Evolutionary conservation across 2,888 invertebrate genomes (phyloP).

Genomic region (Chamaedrilus cognettii): DNA sequence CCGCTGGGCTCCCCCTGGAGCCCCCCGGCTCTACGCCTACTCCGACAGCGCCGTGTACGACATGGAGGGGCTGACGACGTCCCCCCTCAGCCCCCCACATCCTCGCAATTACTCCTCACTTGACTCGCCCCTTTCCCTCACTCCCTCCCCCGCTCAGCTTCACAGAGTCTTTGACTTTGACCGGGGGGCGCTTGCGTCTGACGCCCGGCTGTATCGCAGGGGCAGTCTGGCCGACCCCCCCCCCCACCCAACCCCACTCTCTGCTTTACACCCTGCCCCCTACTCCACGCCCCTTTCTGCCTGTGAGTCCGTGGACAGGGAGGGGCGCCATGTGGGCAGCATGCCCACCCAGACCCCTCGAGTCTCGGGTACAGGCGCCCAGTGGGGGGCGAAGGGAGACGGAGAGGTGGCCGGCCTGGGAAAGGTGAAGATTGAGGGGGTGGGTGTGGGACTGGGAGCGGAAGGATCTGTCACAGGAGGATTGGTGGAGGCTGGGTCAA

Average conservation of each 20-base stretch:
- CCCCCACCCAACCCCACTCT: too few species aligned
- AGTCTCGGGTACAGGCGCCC: not conserved
- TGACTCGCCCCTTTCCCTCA: too few species aligned
- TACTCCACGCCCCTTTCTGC: not conserved
- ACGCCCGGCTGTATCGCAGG: too few species aligned
- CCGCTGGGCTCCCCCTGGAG: conserved; percentile 15
- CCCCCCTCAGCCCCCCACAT: conserved; percentile 6
- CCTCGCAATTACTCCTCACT: too few species aligned
- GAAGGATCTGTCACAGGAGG: not conserved
- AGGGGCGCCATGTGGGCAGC: not conserved
- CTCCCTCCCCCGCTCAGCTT: too few species aligned
- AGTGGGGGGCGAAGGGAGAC: not conserved
- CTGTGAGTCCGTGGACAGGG: not conserved
- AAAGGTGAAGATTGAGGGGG: too few species aligned
- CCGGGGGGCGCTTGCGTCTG: not conserved
- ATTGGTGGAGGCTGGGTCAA: too few species aligned
- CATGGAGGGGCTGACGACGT: conserved; percentile 3
- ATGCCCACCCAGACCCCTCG: not conserved
- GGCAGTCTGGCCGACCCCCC: not conserved
- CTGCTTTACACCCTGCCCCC: too few species aligned
- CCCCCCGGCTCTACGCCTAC: conserved; percentile 22
- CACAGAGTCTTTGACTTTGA: not conserved
- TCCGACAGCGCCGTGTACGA: conserved; percentile 34
- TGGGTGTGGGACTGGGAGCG: not conserved
- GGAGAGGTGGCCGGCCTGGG: conserved; percentile 4